Conservation (phyloP, 2,888 invertebrate species). For the Thera britannica region DNA sequence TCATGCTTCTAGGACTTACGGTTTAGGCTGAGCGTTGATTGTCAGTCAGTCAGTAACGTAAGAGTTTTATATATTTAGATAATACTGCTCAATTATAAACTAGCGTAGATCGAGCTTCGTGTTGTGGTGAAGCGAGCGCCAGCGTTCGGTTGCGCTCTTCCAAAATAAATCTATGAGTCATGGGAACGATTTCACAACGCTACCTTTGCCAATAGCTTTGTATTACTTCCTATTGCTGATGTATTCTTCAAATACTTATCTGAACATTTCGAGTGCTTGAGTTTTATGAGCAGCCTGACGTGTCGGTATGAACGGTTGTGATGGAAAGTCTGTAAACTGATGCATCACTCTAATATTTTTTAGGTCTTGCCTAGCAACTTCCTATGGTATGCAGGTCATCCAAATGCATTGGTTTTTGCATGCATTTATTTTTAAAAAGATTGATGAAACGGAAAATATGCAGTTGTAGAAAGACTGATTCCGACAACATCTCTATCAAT, state of each 20-base stretch:
- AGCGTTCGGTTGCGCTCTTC: conserved; percentile 56
- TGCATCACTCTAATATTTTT: conserved; percentile 17
- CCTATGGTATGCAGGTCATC: background rate
- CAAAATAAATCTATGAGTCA: conserved; percentile 78
- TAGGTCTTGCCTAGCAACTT: conserved; percentile 5
- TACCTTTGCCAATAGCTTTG: conserved; percentile 81
- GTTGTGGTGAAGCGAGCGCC: conserved; percentile 51
- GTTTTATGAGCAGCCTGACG: conserved; percentile 25
- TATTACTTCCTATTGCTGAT: conserved; percentile 78
- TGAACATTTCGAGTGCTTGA: conserved; percentile 40
- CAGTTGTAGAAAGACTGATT: no score
- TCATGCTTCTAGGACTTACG: no score
- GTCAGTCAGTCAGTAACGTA: no score
- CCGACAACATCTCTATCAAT: no score
- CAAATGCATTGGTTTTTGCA: background rate
- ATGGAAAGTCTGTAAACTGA: conserved; percentile 16
- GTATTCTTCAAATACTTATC: conserved; percentile 45
- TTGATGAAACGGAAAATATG: no score
- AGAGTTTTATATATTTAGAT: conserved; percentile 13
- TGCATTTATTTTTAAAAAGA: no score
- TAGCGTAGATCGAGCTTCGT: conserved; percentile 45
- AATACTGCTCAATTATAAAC: conserved; percentile 42
- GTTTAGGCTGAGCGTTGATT: no score
- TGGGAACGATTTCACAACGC: conserved; percentile 73
- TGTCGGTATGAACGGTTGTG: conserved; percentile 23